Evolutionary conservation across 1,140 invertebrate species (phyloP).

Genomic region (Acromyrmex heyeri): DNA sequence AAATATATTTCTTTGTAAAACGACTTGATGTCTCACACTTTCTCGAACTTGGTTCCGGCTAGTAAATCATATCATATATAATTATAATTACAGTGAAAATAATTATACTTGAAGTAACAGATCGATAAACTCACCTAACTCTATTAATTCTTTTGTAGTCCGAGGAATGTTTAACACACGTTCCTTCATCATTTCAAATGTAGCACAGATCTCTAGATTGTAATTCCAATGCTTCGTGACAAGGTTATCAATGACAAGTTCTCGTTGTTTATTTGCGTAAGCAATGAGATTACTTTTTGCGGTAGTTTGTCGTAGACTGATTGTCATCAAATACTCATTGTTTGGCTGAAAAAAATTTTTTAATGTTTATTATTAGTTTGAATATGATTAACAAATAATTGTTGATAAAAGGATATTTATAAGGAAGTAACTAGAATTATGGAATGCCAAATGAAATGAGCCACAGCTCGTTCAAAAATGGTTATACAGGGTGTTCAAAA

Average conservation of each 20-base stretch:
- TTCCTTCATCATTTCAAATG: conserved; percentile 85
- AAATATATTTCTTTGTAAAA: too few relatives aligned
- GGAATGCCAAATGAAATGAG: too few relatives aligned
- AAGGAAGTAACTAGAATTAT: too few relatives aligned
- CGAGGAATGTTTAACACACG: conserved; percentile 85
- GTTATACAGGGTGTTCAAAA: too few relatives aligned
- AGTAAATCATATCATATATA: too few relatives aligned
- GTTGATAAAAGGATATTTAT: too few relatives aligned
- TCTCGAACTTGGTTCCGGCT: too few relatives aligned
- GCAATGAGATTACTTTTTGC: conserved; percentile 83
- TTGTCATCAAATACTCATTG: conserved; percentile 86
- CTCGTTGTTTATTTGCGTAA: conserved; percentile 83
- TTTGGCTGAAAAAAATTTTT: conserved; percentile 77
- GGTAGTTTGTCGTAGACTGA: conserved; percentile 74
- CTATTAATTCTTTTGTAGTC: conserved; percentile 91
- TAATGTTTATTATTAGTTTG: too few relatives aligned
- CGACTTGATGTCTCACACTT: too few relatives aligned
- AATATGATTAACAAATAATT: too few relatives aligned
- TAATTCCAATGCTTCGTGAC: conserved; percentile 86
- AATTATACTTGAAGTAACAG: not conserved
- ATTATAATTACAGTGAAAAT: too few relatives aligned
- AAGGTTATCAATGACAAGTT: conserved; percentile 86
- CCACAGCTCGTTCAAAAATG: too few relatives aligned
- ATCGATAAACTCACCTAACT: conserved; percentile 79
- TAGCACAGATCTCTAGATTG: conserved; percentile 89